Conservation (phyloP, 2,113 vertebrate genomes). For the Eurypyga helias region DNA sequence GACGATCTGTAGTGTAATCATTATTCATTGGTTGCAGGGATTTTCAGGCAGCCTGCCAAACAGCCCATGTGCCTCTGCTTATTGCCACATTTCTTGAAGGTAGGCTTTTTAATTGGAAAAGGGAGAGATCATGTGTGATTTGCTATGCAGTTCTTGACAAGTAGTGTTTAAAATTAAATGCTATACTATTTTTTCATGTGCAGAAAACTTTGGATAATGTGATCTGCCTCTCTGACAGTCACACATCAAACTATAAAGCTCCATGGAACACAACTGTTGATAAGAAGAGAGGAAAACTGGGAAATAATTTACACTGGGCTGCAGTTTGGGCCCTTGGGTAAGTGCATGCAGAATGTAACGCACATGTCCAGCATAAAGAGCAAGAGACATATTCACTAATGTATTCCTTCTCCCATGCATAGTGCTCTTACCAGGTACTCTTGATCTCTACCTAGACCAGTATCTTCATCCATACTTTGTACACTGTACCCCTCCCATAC, state of each 20-base stretch:
- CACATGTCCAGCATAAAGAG: background rate
- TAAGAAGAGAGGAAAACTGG: background rate
- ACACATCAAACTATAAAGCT: background rate
- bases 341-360: background rate
- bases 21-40: constrained; percentile 62
- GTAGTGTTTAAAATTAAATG: constrained; percentile 51
- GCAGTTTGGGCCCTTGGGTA: background rate
- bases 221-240: background rate
- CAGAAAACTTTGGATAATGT: background rate
- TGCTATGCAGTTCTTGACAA: constrained; percentile 68
- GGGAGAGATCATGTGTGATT: constrained; percentile 60
- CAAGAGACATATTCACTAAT: background rate
- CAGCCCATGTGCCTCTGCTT: constrained; percentile 71
- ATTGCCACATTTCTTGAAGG: constrained; percentile 71
- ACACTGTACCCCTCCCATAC: background rate
- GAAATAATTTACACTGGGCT: background rate
- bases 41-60: constrained; percentile 73
- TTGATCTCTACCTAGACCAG: background rate
- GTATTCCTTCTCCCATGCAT: background rate
- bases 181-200: constrained; percentile 48
- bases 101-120: constrained; percentile 70
- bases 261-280: background rate
- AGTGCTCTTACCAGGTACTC: background rate
- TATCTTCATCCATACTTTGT: background rate
- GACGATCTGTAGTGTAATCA: constrained; percentile 60